Evolutionary conservation across 2,113 vertebrate species (phyloP).

Genomic region (Muntiacus reevesi): DNA sequence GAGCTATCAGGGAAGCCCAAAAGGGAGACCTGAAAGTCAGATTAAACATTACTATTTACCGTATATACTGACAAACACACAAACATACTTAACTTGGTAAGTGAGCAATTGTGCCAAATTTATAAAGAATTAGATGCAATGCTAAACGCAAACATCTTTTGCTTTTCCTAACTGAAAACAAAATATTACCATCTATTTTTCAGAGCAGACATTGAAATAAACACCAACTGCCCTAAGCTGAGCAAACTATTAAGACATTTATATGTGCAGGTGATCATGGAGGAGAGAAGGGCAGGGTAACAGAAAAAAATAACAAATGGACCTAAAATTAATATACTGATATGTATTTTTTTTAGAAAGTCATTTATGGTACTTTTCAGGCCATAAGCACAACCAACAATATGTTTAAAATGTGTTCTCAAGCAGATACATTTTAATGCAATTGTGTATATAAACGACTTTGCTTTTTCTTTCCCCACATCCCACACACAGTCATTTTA

Average conservation of each 20-base stretch:
- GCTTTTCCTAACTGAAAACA: background rate
- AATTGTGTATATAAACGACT: background rate
- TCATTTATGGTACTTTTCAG: background rate
- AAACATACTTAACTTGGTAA: background rate
- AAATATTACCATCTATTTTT: background rate
- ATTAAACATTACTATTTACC: background rate
- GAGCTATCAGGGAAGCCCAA: background rate
- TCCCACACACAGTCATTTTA: background rate
- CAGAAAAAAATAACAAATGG: background rate
- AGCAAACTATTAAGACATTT: background rate
- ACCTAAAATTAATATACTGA: background rate
- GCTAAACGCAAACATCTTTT: background rate
- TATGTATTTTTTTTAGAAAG: background rate
- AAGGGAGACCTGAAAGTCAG: background rate
- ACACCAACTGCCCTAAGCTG: background rate
- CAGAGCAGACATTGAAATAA: background rate
- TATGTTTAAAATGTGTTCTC: background rate
- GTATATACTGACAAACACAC: fast-evolving
- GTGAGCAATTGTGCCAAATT: background rate
- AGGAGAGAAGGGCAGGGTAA: background rate
- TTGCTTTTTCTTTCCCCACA: background rate
- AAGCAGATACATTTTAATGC: background rate
- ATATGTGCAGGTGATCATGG: fast-evolving
- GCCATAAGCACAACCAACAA: background rate
- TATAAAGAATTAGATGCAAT: background rate